These are phyloP conservation scores for Zootermopsis nevadensis DNA, from an alignment of 2,888 invertebrate species.

Conservation along the genomic window DNA sequence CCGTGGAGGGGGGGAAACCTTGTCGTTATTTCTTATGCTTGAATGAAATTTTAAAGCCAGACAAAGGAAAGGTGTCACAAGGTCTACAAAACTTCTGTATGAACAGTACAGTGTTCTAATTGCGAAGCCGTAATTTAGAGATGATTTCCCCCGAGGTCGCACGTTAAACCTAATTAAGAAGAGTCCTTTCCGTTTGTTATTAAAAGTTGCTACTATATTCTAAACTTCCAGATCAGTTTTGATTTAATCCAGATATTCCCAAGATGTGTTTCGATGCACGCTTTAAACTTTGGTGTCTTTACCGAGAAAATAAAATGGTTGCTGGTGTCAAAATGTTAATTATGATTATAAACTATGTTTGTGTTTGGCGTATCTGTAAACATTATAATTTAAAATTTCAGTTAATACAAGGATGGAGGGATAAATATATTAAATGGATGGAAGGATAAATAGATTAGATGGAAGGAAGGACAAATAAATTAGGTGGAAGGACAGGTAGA, in stretches of 20 bases:
- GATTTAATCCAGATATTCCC: neutral
- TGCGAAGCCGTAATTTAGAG: neutral
- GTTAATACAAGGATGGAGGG: no score
- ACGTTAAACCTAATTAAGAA: conserved; percentile 11
- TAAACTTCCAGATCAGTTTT: neutral
- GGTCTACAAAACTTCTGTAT: neutral
- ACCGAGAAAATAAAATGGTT: neutral
- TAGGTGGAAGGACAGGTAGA: no score
- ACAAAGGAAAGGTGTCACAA: neutral
- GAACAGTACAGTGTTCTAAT: neutral
- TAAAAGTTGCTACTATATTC: neutral
- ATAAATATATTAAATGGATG: no score
- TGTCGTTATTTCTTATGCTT: neutral
- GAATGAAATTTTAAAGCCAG: neutral
- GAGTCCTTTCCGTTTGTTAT: neutral
- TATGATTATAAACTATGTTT: no score
- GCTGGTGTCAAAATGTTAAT: no score
- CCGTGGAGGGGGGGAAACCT: neutral
- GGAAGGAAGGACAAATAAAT: no score
- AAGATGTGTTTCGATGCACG: neutral
- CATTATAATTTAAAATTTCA: no score
- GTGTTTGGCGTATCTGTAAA: no score
- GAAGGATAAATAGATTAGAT: no score
- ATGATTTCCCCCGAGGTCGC: neutral
- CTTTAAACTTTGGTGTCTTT: neutral